Conservation (phyloP, 2,797 vertebrate genomes). For the Silurus lanzhouensis region DNA sequence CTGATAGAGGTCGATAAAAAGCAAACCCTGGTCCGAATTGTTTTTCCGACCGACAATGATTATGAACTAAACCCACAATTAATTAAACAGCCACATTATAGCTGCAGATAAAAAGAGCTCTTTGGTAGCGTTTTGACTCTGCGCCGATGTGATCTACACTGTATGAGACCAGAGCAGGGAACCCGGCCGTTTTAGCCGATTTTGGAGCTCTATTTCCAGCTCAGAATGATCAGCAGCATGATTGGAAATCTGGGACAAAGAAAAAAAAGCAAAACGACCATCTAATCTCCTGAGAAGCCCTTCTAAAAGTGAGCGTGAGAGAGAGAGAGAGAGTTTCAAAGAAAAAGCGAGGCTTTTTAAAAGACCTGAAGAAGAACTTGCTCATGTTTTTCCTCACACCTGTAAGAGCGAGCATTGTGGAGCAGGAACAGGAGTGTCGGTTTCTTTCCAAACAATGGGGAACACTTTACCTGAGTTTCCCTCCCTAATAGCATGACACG, state of each 20-base stretch:
- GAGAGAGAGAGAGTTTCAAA: neutral
- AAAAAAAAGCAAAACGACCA: neutral
- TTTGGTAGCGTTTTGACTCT: neutral
- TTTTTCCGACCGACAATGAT: too few species aligned
- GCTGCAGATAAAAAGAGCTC: neutral
- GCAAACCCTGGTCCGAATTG: too few species aligned
- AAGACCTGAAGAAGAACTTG: neutral
- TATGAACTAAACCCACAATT: too few species aligned
- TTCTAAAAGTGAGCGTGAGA: too few species aligned
- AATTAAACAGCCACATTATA: too few species aligned
- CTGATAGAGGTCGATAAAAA: neutral
- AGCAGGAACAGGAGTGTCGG: neutral
- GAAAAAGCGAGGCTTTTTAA: conserved; percentile 12
- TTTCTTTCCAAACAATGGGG: conserved; percentile 6
- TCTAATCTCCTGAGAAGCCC: neutral
- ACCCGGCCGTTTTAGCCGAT: neutral
- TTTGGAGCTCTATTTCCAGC: neutral
- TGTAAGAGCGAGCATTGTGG: neutral
- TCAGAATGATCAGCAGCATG: neutral
- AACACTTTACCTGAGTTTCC: conserved; percentile 5
- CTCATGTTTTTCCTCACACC: conserved; percentile 41
- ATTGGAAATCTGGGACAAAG: neutral
- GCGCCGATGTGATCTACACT: neutral
- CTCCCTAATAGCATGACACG: neutral
- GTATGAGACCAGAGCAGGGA: neutral